A percentile compares a stretch with the other conserved stretches of the same genome.
Evolutionary conservation across 2,888 invertebrate species (phyloP).

Genomic region (Netelia melanura): DNA sequence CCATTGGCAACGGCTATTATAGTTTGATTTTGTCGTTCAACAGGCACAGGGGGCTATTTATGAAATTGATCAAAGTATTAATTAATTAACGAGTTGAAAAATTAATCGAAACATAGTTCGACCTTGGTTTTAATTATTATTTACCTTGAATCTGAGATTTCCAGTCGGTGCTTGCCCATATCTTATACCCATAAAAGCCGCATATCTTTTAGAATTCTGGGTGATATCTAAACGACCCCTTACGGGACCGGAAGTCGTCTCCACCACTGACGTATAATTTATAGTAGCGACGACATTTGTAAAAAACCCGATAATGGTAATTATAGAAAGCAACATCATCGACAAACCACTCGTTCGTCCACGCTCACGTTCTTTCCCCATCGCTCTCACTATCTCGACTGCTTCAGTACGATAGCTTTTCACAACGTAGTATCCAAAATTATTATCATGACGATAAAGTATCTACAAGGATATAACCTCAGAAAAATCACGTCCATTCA

Average conservation of each 20-base stretch:
- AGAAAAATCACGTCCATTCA: too few relatives aligned
- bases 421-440: too few relatives aligned
- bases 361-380: not conserved
- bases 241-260: constrained; percentile 73
- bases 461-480: too few relatives aligned
- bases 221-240: constrained; percentile 71
- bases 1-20: not conserved
- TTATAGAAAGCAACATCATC: not conserved
- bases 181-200: constrained; percentile 75
- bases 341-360: not conserved
- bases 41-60: constrained; percentile 12
- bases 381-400: too few relatives aligned
- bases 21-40: not conserved
- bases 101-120: not conserved
- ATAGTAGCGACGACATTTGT: not conserved
- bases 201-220: constrained; percentile 61
- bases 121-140: not conserved
- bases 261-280: constrained; percentile 64
- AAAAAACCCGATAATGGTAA: not conserved
- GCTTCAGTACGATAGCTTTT: too few relatives aligned
- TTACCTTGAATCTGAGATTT: constrained; percentile 74
- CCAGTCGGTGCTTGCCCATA: constrained; percentile 74
- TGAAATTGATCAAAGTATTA: not conserved
- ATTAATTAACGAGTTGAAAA: not conserved
- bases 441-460: too few relatives aligned